Conservation (phyloP, 2,797 vertebrate species). For the Darevskia mixta region DNA sequence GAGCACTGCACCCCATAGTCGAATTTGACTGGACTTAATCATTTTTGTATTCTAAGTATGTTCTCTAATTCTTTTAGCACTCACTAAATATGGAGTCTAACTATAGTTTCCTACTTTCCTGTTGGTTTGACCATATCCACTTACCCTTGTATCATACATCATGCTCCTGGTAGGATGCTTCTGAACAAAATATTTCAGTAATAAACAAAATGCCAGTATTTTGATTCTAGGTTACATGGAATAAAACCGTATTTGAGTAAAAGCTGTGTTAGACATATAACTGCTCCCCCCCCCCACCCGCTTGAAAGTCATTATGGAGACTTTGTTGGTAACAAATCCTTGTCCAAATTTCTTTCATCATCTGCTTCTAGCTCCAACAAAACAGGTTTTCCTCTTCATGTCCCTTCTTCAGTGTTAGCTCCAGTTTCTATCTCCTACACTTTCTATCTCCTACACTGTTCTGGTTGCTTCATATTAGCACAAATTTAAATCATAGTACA, state of each 20-base stretch:
- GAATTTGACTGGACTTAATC: no score
- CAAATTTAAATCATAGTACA: constrained; percentile 16
- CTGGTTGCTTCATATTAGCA: not conserved
- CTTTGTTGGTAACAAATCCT: not conserved
- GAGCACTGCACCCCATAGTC: no score
- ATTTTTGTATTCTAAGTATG: no score
- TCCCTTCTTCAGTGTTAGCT: constrained; percentile 6
- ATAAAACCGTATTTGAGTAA: constrained; percentile 21
- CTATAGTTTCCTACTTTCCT: no score
- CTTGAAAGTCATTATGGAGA: not conserved
- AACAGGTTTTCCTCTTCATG: not conserved
- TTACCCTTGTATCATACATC: no score
- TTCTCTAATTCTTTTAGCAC: no score
- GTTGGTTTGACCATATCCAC: no score
- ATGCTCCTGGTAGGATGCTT: not conserved
- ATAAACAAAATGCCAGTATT: constrained; percentile 2
- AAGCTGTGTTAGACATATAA: constrained; percentile 11
- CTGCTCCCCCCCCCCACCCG: not conserved
- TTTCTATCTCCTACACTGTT: constrained; percentile 22
- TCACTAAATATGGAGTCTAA: no score
- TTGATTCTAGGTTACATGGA: not conserved
- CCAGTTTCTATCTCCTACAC: constrained; percentile 28
- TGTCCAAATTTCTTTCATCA: constrained; percentile 27
- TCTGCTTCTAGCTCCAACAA: constrained; percentile 15
- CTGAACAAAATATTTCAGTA: not conserved